phyloP scores from a whole-genome alignment of 2,888 invertebrate species.

The Tribolium freemani region DNA sequence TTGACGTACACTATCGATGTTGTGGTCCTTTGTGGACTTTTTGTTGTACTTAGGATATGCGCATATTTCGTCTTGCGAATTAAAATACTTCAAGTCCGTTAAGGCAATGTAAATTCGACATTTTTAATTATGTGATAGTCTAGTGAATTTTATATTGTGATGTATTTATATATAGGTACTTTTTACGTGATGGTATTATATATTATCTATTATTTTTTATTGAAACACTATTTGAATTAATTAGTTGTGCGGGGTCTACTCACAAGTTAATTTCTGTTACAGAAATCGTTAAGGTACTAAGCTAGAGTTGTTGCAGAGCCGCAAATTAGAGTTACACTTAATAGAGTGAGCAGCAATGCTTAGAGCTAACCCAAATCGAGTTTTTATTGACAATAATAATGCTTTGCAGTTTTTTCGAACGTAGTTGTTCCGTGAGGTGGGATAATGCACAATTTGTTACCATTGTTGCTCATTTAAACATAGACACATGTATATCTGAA shows the following conservation, averaged over 20 bases:
- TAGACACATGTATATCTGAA: too few relatives aligned
- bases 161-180: constrained; percentile 28
- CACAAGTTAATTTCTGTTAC: neutral
- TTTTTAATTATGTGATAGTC: constrained; percentile 36
- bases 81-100: constrained; percentile 74
- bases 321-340: too few relatives aligned
- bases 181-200: constrained; percentile 26
- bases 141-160: constrained; percentile 39
- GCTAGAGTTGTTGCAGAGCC: too few relatives aligned
- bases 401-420: too few relatives aligned
- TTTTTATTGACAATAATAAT: too few relatives aligned
- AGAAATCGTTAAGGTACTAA: too few relatives aligned
- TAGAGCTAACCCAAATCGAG: too few relatives aligned
- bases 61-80: constrained; percentile 88
- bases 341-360: too few relatives aligned
- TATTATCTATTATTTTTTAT: neutral
- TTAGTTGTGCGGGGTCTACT: neutral
- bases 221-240: neutral
- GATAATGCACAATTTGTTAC: too few relatives aligned
- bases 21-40: constrained; percentile 84
- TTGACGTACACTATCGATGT: constrained; percentile 84
- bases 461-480: too few relatives aligned
- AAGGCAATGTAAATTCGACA: constrained; percentile 26
- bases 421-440: too few relatives aligned
- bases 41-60: constrained; percentile 82